These are phyloP conservation scores for Cryptotis parvus DNA, from an alignment of 2,113 vertebrate species.

Conservation along the genomic window DNA sequence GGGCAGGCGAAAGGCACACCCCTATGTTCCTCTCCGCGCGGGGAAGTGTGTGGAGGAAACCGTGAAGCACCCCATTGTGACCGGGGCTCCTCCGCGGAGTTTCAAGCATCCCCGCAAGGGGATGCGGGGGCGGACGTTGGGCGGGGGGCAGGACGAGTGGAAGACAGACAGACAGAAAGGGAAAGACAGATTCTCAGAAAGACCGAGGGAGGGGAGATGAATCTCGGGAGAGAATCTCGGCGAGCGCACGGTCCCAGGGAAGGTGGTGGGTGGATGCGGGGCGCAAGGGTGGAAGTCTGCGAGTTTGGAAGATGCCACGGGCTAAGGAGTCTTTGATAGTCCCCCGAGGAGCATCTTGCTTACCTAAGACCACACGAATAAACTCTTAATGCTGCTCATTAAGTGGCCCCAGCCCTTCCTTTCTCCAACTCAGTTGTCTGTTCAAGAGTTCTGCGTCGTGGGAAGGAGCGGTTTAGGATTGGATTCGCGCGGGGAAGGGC, in stretches of 20 bases:
- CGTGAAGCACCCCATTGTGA: constrained; percentile 88
- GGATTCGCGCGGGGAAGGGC: background rate
- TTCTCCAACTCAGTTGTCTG: constrained; percentile 9
- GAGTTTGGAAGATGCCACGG: background rate
- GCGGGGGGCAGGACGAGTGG: constrained; percentile 65
- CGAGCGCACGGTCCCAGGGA: constrained; percentile 13
- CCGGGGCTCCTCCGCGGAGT: constrained; percentile 85
- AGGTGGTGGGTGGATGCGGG: background rate
- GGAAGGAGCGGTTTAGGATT: constrained; percentile 20
- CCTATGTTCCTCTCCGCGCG: constrained; percentile 78
- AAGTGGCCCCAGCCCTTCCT: constrained; percentile 25
- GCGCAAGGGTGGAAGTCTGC: background rate
- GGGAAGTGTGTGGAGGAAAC: constrained; percentile 86
- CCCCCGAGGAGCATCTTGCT: background rate
- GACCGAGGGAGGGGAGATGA: constrained; percentile 36
- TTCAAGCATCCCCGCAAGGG: constrained; percentile 85
- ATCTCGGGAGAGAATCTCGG: constrained; percentile 65
- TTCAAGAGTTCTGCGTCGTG: constrained; percentile 9
- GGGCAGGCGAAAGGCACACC: constrained; percentile 86
- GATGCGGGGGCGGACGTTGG: constrained; percentile 77
- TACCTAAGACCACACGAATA: background rate
- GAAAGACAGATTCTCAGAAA: constrained; percentile 82
- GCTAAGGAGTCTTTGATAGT: background rate
- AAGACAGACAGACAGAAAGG: constrained; percentile 62
- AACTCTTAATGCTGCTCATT: constrained; percentile 66